phyloP scores from a whole-genome alignment of 2,113 vertebrate genomes.

The Orientallactaga bullata region DNA sequence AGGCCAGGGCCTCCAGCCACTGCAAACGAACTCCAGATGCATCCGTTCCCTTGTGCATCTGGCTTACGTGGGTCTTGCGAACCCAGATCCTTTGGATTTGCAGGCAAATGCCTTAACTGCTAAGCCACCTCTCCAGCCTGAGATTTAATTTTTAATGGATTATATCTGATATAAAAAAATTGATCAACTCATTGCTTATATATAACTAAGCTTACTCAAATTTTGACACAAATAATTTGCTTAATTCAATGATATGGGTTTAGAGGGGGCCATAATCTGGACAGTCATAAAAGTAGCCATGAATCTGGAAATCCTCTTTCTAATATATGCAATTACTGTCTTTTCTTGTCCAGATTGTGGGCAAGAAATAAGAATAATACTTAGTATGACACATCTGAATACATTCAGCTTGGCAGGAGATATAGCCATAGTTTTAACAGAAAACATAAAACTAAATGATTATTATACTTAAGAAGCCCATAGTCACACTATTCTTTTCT shows the following conservation, averaged over 20 bases:
- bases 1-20: no score
- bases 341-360: background rate
- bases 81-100: no score
- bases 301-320: background rate
- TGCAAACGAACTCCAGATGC: no score
- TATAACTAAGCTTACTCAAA: background rate
- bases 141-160: constrained; percentile 28
- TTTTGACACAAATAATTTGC: constrained; percentile 9
- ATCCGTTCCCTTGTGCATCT: no score
- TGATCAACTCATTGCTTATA: background rate
- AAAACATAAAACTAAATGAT: constrained; percentile 23
- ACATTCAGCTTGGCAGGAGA: background rate
- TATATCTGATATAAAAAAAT: background rate
- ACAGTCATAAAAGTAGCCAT: background rate
- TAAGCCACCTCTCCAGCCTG: no score
- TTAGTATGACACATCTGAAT: background rate
- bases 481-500: background rate
- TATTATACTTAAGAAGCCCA: background rate
- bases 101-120: no score
- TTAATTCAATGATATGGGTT: constrained; percentile 14
- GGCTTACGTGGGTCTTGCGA: no score
- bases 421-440: background rate
- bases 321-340: background rate
- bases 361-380: no score
- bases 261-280: background rate